Percentiles rank a stretch among this genome's conserved stretches.
These are phyloP conservation scores for Larimichthys crocea DNA, from an alignment of 2,113 vertebrate genomes.

Conservation along the genomic window DNA sequence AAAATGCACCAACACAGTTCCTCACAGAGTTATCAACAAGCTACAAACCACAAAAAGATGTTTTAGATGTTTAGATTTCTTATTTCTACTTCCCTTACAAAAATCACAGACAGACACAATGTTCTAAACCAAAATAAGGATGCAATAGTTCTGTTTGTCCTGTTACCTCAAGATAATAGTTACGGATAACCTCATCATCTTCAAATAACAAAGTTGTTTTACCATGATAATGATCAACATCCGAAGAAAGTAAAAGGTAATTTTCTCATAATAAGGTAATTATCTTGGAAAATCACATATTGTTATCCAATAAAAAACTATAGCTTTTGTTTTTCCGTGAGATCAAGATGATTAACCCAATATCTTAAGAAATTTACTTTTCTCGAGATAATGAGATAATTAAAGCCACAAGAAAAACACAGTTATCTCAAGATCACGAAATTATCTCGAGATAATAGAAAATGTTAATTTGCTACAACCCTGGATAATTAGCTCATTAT, in stretches of 20 bases:
- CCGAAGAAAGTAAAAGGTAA: neutral
- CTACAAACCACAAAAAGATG: neutral
- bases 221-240: neutral
- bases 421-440: neutral
- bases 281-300: neutral
- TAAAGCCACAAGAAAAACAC: neutral
- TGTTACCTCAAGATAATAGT: neutral
- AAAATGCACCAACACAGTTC: neutral
- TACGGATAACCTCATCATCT: neutral
- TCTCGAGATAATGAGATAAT: neutral
- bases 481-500: neutral
- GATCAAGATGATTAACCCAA: neutral
- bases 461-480: neutral
- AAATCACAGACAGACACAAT: neutral
- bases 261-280: neutral
- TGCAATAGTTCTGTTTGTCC: neutral
- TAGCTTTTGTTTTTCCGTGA: neutral
- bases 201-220: neutral
- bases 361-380: neutral
- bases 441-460: neutral
- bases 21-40: neutral
- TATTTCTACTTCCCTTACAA: neutral
- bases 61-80: neutral
- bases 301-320: neutral
- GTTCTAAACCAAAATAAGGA: neutral